A percentile compares a stretch with the other conserved stretches of the same genome.
phyloP scores from a whole-genome alignment of 1,140 invertebrate species.

The Hestina assimilis region DNA sequence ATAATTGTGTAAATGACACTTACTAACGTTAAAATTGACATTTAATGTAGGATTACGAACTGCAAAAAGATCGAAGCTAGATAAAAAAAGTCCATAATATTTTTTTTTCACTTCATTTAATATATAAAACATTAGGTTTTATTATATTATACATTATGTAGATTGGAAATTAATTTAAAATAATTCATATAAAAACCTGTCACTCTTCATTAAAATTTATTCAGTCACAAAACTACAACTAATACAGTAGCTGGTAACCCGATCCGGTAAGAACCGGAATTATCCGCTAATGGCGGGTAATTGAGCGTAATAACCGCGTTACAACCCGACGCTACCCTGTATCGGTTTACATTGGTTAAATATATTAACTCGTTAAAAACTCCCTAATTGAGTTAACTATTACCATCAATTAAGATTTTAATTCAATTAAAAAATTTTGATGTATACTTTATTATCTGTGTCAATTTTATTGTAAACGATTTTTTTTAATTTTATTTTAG shows the following conservation, averaged over 20 bases:
- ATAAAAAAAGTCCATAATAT: no score
- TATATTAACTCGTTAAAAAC: slow-evolving; percentile 24
- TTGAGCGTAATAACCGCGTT: slow-evolving; percentile 47
- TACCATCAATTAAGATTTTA: not conserved
- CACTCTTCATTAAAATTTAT: not conserved
- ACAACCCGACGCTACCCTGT: slow-evolving; percentile 25
- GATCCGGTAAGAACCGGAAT: slow-evolving; percentile 32
- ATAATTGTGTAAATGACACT: no score
- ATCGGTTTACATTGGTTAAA: slow-evolving; percentile 29
- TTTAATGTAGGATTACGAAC: no score
- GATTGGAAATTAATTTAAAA: no score
- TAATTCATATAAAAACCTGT: no score
- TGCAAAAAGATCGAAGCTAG: no score
- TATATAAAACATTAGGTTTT: not conserved
- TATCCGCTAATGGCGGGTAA: slow-evolving; percentile 41
- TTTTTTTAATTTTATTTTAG: no score
- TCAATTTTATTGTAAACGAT: no score
- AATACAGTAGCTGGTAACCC: slow-evolving; percentile 26
- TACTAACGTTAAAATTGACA: no score
- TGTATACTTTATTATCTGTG: not conserved
- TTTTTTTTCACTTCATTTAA: no score
- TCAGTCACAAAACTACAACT: not conserved
- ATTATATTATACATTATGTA: no score
- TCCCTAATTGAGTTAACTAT: slow-evolving; percentile 9
- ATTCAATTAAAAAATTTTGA: not conserved